These are phyloP conservation scores for Geopemphigus sp. DNA, from an alignment of 1,140 invertebrate species.

Conservation along the genomic window DNA sequence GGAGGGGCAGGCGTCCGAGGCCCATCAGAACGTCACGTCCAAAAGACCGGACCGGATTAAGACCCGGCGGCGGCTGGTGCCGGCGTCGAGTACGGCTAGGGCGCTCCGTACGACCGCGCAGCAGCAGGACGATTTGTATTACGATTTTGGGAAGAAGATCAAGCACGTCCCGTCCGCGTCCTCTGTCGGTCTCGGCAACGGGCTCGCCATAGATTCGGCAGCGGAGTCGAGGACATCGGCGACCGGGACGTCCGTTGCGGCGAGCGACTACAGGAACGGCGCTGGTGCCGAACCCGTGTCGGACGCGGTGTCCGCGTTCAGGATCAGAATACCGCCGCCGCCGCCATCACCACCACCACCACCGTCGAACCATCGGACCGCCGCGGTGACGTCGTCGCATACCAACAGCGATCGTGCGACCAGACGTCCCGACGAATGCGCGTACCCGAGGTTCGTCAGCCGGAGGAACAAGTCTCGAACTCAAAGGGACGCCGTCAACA, in stretches of 20 bases:
- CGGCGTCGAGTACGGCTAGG: not conserved
- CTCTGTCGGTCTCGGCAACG: not conserved
- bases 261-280: not conserved
- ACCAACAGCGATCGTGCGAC: too few species aligned
- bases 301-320: not conserved
- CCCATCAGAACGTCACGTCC: not conserved
- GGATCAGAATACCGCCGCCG: not conserved
- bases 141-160: slow-evolving; percentile 38
- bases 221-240: not conserved
- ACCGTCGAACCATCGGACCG: too few species aligned
- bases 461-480: slow-evolving; percentile 20
- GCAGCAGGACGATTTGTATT: slow-evolving; percentile 10
- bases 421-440: not conserved
- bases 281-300: not conserved
- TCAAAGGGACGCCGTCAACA: not conserved
- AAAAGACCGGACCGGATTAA: slow-evolving; percentile 36
- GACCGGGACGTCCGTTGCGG: too few species aligned
- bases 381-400: too few species aligned
- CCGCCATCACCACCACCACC: not conserved
- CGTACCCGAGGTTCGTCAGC: not conserved
- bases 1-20: slow-evolving; percentile 14
- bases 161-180: slow-evolving; percentile 2
- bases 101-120: not conserved
- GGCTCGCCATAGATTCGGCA: not conserved
- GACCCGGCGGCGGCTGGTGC: slow-evolving; percentile 18